These are phyloP conservation scores for Sternarchorhynchus goeldii DNA, from an alignment of 2,797 vertebrate genomes.

Conservation along the genomic window DNA sequence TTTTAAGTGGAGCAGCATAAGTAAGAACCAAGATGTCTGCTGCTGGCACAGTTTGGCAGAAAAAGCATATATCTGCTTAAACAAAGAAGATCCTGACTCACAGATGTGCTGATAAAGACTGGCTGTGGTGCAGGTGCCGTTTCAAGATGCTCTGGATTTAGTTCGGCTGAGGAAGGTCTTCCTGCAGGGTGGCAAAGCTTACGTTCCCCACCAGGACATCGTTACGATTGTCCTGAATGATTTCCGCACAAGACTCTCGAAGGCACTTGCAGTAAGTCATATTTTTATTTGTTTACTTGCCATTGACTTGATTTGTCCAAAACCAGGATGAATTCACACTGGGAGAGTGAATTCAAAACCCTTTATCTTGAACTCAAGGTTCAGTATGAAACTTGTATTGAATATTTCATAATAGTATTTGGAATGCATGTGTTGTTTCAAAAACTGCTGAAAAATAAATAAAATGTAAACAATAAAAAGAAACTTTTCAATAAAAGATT, in stretches of 20 bases:
- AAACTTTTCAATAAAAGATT: too few relatives aligned
- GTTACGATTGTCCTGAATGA: slow-evolving; percentile 87
- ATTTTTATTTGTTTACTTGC: background rate
- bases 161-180: slow-evolving; percentile 89
- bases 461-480: too few relatives aligned
- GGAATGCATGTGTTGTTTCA: too few relatives aligned
- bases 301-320: too few relatives aligned
- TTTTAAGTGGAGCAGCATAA: background rate
- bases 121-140: slow-evolving; percentile 81
- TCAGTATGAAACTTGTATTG: too few relatives aligned
- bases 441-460: too few relatives aligned
- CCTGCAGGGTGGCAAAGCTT: slow-evolving; percentile 85
- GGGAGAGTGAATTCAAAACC: too few relatives aligned
- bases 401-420: too few relatives aligned
- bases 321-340: too few relatives aligned
- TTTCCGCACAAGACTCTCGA: slow-evolving; percentile 90
- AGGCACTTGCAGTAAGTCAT: slow-evolving; percentile 92
- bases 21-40: background rate
- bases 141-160: slow-evolving; percentile 92
- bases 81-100: background rate
- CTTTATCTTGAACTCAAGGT: too few relatives aligned
- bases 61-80: background rate
- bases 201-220: slow-evolving; percentile 88
- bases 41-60: background rate
- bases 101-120: background rate